Base-by-base conservation (phyloP, 1,140 invertebrate species). In the Coboldia fuscipes region DNA sequence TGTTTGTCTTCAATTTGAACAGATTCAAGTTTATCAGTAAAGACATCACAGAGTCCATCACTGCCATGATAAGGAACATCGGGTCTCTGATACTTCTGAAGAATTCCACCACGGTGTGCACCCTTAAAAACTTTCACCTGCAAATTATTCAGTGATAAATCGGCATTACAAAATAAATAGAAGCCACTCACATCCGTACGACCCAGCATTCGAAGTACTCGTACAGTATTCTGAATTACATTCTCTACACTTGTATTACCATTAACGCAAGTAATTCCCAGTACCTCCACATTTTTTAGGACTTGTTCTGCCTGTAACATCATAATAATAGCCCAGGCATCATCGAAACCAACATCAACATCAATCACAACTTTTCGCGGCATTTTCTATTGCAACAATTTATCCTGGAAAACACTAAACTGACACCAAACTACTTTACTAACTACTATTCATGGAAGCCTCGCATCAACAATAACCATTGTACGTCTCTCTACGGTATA, bases 21-120 rank as follows among this genome's bases (percentile, higher is more conserved):
- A 46, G 39, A 18, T 39, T 34, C 10, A 43, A 30, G 18, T 51
- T 24, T 1, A 39, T n/a, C n/a, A n/a, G n/a, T n/a, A n/a, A 41
- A 16, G 6, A 35, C 42, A 49, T 72, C 70, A 0, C 72, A 72
- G 43, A 80, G 73, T 8, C 74, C 75, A 55, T 79, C 72, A 4
- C 38, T 40, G 0, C 74, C 75, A 51, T 53, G 46, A 27, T 53
- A 54, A 29, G 28, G 2, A 38, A 50, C 33, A n/a, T 54, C 45
- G n/a, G n/a, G n/a, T n/a, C n/a, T n/a, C n/a, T n/a, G n/a, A n/a
- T n/a, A n/a, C n/a, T n/a, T n/a, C n/a, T n/a, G n/a, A n/a, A n/a
- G n/a, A n/a, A n/a, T n/a, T n/a, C n/a, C n/a, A n/a, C n/a, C n/a
- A n/a, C n/a, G n/a, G n/a, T n/a, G n/a, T n/a, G 65, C 63, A 21